phyloP scores from a whole-genome alignment of 2,113 vertebrate genomes.

The Pogona vitticeps region DNA sequence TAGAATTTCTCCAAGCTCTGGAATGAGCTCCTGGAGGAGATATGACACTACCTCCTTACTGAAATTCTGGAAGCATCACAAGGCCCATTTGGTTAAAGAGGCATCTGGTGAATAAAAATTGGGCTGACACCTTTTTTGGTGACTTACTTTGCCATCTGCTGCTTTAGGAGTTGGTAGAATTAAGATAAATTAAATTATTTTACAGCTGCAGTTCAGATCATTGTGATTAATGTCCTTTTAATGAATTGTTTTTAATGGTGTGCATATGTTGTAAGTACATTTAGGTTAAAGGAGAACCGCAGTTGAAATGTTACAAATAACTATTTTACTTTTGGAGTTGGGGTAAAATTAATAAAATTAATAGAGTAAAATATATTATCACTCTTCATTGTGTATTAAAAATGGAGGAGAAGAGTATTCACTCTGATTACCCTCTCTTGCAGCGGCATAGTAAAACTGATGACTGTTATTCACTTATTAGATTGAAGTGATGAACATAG shows the following conservation, averaged over 20 bases:
- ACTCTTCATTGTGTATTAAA: rapidly evolving
- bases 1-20: neutral
- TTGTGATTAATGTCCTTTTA: neutral
- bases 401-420: rapidly evolving
- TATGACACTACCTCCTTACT: neutral
- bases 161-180: neutral
- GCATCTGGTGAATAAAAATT: neutral
- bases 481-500: rapidly evolving
- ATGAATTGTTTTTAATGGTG: neutral
- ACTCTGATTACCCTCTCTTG: neutral
- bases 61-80: neutral
- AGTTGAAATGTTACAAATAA: neutral
- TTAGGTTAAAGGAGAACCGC: neutral
- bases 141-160: neutral
- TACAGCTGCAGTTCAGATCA: neutral
- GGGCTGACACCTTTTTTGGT: neutral
- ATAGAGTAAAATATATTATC: neutral
- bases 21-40: neutral
- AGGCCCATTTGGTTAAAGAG: neutral
- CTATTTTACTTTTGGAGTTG: neutral
- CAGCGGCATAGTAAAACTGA: rapidly evolving
- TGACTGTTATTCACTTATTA: neutral
- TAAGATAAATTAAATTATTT: neutral
- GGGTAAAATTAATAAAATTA: neutral
- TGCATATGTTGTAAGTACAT: neutral